A percentile compares a stretch with the other conserved stretches of the same genome.
Evolutionary conservation across 2,797 vertebrate genomes (phyloP).

Genomic region (Graptemys geographica): DNA sequence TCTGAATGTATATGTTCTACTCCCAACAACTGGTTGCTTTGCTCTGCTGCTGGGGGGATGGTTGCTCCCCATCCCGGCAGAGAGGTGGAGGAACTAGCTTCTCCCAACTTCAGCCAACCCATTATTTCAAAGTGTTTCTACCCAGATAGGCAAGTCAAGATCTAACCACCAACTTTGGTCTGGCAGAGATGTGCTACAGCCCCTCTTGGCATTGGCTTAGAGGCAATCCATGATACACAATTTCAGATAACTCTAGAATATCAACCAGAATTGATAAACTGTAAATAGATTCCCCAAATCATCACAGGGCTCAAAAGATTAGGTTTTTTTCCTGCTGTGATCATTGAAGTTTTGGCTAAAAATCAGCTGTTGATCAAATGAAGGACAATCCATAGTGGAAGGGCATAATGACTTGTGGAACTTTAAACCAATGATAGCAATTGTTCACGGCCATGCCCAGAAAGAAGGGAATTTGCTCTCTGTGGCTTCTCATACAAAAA

Average conservation of each 20-base stretch:
- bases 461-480: constrained; percentile 27
- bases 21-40: background rate
- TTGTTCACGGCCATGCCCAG: background rate
- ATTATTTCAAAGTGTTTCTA: background rate
- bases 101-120: background rate
- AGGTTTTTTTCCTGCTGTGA: constrained; percentile 25
- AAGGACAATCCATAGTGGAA: background rate
- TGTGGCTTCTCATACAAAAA: background rate
- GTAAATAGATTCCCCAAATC: background rate
- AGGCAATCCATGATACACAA: background rate
- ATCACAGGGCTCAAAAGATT: background rate
- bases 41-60: background rate
- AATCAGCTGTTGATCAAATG: constrained; percentile 17
- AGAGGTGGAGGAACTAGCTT: background rate
- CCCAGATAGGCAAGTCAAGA: background rate
- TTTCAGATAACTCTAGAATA: background rate
- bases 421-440: constrained; percentile 27
- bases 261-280: background rate
- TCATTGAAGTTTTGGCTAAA: constrained; percentile 10
- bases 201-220: background rate
- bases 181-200: background rate
- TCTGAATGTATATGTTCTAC: background rate
- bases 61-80: background rate
- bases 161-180: background rate
- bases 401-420: background rate